Evolutionary conservation across 2,888 invertebrate species (phyloP), one percentile per base, ranked within the genome.

Genomic region (Lydus trimaculatus): DNA sequence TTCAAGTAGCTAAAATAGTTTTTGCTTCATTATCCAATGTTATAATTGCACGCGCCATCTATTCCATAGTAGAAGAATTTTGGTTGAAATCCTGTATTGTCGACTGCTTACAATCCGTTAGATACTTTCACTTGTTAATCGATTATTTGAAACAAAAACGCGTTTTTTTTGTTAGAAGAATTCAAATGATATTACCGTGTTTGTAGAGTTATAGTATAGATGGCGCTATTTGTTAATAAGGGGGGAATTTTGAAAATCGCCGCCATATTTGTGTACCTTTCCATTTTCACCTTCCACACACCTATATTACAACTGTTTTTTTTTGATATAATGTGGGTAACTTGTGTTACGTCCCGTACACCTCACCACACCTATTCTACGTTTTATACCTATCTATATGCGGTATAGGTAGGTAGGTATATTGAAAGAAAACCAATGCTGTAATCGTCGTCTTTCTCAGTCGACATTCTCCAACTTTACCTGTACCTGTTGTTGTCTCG

Each of bases 381-480:
- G n/a, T n/a, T n/a, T n/a, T n/a, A 11, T 7, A 33, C 8, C 9
- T 6, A 11, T 33, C 33, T 33, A 8, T 28, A n/a, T 28, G 28
- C 28, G 8, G 33, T 33, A 7, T 33, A 7, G 1, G 33, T 33
- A 7, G 2, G 33, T 33, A 7, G 2, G 33, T 33, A 17, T 17
- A 43, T n/a, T 13, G 43, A 43, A 43, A 43, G 43, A 43, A 43
- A 43, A 43, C 43, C 43, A n/a, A 43, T 43, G n/a, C n/a, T 43
- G 43, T 17, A 43, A 43, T 43, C 43, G 39, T 33, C n/a, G 36
- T 43, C n/a, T n/a, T 43, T 43, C 17, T 43, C 43, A 43, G 43
- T 43, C 43, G 43, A 43, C 43, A 43, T 43, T 43, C 43, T 43
- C 43, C 43, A 43, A 43, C 43, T 43, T 43, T 43, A 43, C 43